phyloP scores from a whole-genome alignment of 37 sponge, comb jelly and placozoan genomes.

The Beroe ovata region DNA sequence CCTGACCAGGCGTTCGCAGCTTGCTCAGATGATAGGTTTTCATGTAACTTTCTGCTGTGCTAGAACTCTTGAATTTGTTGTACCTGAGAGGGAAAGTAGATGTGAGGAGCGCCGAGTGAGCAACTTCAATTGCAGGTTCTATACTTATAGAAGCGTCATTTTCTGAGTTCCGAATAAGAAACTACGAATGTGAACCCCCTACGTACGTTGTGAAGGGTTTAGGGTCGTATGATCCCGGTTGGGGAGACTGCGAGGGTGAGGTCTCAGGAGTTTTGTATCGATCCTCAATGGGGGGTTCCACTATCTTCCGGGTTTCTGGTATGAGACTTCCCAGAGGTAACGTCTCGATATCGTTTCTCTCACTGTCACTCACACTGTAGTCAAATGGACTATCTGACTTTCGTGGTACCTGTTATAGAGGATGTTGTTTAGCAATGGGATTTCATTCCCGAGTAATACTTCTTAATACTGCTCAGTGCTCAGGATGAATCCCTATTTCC shows the following conservation, averaged over 20 bases:
- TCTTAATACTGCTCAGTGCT: no score
- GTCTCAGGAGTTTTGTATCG: constrained; percentile 65
- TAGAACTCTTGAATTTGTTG: constrained; percentile 63
- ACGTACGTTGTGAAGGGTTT: constrained; percentile 46
- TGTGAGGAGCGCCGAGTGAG: not conserved
- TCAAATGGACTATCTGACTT: constrained; percentile 62
- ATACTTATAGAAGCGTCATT: no score
- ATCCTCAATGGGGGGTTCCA: constrained; percentile 26
- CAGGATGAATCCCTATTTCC: no score
- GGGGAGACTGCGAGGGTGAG: constrained; percentile 65
- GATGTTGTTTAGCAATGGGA: no score
- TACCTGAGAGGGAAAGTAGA: constrained; percentile 17
- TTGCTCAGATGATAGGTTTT: constrained; percentile 64
- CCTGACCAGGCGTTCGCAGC: constrained; percentile 23
- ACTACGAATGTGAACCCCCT: no score
- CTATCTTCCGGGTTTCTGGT: constrained; percentile 38
- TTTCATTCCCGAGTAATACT: no score
- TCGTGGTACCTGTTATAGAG: constrained; percentile 24
- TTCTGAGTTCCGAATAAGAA: no score
- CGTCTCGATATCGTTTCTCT: constrained; percentile 40
- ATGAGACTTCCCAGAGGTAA: constrained; percentile 61
- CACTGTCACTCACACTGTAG: constrained; percentile 66
- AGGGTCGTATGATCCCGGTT: constrained; percentile 66
- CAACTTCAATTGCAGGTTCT: no score
- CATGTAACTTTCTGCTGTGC: constrained; percentile 65